These are phyloP conservation scores for Andrena trimmerana DNA, from an alignment of 2,888 invertebrate genomes.

Conservation along the genomic window DNA sequence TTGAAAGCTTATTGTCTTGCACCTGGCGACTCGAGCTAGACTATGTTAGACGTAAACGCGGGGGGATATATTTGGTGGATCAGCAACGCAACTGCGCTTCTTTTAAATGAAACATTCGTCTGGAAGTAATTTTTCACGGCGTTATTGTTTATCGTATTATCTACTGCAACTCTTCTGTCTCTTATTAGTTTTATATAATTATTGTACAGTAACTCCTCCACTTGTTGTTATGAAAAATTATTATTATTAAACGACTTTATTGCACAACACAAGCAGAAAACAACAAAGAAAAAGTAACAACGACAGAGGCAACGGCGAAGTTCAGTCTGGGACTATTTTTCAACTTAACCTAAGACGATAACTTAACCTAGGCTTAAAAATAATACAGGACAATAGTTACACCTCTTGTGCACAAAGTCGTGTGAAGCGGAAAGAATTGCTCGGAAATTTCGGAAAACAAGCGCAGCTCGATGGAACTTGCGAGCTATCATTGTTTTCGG, in stretches of 20 bases:
- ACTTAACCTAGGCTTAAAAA: no score
- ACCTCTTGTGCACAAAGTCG: neutral
- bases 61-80: neutral
- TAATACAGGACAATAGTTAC: neutral
- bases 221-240: conserved; percentile 2
- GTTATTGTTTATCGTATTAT: no score
- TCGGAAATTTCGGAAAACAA: conserved; percentile 30
- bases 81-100: no score
- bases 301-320: no score
- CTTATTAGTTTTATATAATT: neutral
- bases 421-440: neutral
- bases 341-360: no score
- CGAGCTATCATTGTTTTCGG: conserved; percentile 39
- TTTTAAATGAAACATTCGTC: no score
- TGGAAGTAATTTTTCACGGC: no score
- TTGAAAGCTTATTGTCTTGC: neutral
- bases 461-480: conserved; percentile 26
- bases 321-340: no score
- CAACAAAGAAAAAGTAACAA: no score
- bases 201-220: no score
- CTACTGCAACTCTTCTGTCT: neutral
- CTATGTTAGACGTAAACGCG: conserved; percentile 21
- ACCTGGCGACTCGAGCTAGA: neutral
- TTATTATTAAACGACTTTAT: no score
- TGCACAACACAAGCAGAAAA: no score